These are phyloP conservation scores for Caiman crocodilus DNA, from an alignment of 2,797 vertebrate genomes.

Conservation along the genomic window DNA sequence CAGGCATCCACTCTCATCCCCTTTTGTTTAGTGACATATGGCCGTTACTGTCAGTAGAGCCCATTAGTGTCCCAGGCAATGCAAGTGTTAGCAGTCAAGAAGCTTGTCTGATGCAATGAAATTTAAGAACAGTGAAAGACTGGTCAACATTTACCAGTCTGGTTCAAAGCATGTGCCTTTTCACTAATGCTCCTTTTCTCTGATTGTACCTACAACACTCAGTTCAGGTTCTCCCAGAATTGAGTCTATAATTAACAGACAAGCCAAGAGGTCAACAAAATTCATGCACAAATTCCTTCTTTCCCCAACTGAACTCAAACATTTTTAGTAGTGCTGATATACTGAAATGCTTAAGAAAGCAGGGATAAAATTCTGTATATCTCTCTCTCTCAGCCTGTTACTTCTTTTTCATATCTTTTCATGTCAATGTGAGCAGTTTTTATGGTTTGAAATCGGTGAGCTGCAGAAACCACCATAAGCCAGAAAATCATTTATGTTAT, in stretches of 20 bases:
- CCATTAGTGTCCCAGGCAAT: background rate
- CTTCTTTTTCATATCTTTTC: background rate
- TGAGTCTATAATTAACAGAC: background rate
- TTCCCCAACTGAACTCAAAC: background rate
- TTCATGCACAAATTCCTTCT: background rate
- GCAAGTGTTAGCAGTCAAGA: background rate
- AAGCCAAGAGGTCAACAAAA: background rate
- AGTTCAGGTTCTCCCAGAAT: background rate
- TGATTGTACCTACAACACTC: background rate
- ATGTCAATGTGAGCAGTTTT: background rate
- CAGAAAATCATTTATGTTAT: background rate
- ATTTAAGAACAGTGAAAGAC: background rate
- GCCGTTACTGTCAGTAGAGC: slow-evolving; percentile 8
- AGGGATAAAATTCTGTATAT: background rate
- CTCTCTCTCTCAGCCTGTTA: background rate
- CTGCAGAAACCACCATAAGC: background rate
- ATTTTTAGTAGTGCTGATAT: background rate
- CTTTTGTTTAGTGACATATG: background rate
- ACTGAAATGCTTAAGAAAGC: background rate
- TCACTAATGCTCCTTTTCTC: background rate
- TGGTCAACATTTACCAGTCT: background rate
- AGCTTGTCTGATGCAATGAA: background rate
- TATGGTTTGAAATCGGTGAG: background rate
- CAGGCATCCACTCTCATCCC: background rate
- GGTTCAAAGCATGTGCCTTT: background rate